phyloP scores from a whole-genome alignment of 2,113 vertebrate species.

The Hypomesus transpacificus region DNA sequence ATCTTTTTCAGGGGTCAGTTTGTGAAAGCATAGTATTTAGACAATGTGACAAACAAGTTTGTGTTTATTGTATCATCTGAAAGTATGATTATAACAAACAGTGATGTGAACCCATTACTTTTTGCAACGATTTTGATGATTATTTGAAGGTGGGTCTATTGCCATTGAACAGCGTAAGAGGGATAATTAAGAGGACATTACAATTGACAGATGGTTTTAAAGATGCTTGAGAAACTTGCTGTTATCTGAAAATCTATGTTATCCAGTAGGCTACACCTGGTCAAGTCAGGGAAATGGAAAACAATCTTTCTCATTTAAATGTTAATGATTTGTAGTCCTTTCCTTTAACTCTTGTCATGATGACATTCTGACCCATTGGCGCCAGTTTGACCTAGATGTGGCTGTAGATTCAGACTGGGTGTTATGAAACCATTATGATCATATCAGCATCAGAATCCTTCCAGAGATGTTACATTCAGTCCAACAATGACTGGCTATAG shows the following conservation, averaged over 20 bases:
- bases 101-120: too few relatives aligned
- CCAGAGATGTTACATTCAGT: not conserved
- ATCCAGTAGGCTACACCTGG: not conserved
- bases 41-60: too few relatives aligned
- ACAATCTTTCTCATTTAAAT: not conserved
- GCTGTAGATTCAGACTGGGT: too few relatives aligned
- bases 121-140: too few relatives aligned
- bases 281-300: not conserved
- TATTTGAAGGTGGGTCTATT: too few relatives aligned
- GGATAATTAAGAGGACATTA: too few relatives aligned
- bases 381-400: not conserved
- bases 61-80: too few relatives aligned
- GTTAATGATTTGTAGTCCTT: not conserved
- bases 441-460: not conserved
- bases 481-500: not conserved
- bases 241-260: not conserved
- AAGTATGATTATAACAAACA: too few relatives aligned
- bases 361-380: not conserved
- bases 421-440: conserved; percentile 7
- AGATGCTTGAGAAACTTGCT: too few relatives aligned
- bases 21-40: not conserved
- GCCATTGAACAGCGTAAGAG: too few relatives aligned
- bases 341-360: conserved; percentile 8
- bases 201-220: too few relatives aligned
- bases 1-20: not conserved